Conservation (phyloP, 2,113 vertebrate genomes). For the Pipa parva region DNA sequence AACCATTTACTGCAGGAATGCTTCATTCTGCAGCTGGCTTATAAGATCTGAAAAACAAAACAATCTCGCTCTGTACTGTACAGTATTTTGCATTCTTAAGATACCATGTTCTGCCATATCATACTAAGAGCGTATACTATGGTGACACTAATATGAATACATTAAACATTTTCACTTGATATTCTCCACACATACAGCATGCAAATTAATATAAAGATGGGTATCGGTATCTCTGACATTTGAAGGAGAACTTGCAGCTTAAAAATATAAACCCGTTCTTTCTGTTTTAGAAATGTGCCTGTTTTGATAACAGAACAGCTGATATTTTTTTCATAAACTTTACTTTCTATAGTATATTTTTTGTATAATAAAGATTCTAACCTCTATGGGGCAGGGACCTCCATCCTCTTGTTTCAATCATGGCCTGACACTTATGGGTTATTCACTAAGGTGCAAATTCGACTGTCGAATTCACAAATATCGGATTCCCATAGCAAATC, state of each 20-base stretch:
- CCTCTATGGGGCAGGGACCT: no score
- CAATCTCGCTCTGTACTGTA: not conserved
- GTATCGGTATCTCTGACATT: slow-evolving; percentile 31
- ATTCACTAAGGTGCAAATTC: no score
- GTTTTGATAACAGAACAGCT: not conserved
- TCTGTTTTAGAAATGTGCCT: not conserved
- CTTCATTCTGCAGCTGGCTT: not conserved
- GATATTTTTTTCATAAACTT: not conserved
- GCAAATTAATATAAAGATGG: slow-evolving; percentile 24
- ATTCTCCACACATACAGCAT: slow-evolving; percentile 3
- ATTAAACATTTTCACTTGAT: slow-evolving; percentile 13
- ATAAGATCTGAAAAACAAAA: not conserved
- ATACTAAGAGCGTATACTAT: not conserved
- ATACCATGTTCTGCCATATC: not conserved
- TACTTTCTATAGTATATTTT: not conserved
- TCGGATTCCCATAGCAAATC: no score
- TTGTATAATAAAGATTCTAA: no score
- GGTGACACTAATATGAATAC: slow-evolving; percentile 19
- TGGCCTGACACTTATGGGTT: no score
- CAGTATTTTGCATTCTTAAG: not conserved
- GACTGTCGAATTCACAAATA: no score
- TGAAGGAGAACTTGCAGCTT: slow-evolving; percentile 9
- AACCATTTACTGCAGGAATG: slow-evolving; percentile 8
- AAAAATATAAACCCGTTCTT: slow-evolving; percentile 6
- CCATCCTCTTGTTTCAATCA: no score